A percentile compares a stretch with the other conserved stretches of the same genome.
Evolutionary conservation across 1,140 invertebrate species (phyloP).

Genomic region (Heliconius eleuchia): DNA sequence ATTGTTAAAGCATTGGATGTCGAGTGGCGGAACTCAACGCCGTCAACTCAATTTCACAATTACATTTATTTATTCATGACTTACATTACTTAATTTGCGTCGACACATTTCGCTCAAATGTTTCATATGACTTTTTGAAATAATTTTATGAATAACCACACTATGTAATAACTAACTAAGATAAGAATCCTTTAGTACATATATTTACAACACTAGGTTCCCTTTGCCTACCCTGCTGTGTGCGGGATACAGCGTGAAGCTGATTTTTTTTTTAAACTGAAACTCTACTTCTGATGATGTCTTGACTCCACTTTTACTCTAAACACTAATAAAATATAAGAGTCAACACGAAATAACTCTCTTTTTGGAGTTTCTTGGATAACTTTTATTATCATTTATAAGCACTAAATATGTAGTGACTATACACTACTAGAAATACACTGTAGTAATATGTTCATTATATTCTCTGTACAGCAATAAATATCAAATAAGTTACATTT

Average conservation of each 20-base stretch:
- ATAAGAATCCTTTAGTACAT: too few species aligned
- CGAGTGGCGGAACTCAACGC: too few species aligned
- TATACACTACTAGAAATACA: neutral
- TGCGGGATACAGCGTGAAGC: too few species aligned
- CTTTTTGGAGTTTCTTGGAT: neutral
- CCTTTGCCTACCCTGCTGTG: too few species aligned
- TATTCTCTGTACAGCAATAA: neutral
- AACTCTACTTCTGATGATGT: too few species aligned
- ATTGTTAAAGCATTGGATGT: too few species aligned
- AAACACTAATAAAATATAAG: neutral
- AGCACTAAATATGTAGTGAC: neutral
- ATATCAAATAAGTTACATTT: conserved; percentile 26
- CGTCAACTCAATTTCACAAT: neutral
- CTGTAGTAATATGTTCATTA: neutral
- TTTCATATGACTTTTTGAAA: neutral
- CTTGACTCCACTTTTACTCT: too few species aligned
- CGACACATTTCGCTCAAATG: neutral
- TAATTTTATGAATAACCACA: neutral
- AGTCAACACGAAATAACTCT: neutral
- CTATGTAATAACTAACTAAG: neutral
- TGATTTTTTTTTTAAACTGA: too few species aligned
- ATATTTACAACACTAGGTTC: too few species aligned
- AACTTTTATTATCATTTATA: neutral
- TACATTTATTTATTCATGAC: neutral
- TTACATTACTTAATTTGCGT: neutral